Evolutionary conservation across 2,888 invertebrate genomes (phyloP).

Genomic region (Monopis laevigella): DNA sequence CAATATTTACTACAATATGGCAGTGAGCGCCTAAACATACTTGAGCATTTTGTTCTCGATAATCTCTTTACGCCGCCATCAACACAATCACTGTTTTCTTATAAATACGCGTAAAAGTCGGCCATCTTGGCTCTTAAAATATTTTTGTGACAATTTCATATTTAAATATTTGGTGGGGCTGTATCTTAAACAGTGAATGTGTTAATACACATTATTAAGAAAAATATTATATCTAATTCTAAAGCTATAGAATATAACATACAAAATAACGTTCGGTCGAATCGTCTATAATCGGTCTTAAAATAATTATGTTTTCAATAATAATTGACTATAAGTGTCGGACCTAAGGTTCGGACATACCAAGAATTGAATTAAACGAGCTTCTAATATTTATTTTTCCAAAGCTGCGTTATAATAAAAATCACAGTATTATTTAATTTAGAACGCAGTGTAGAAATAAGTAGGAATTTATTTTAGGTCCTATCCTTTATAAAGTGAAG

Average conservation of each 20-base stretch:
- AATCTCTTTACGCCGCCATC: slow-evolving; percentile 42
- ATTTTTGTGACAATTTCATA: slow-evolving; percentile 12
- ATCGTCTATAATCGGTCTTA: no score
- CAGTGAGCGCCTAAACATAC: slow-evolving; percentile 53
- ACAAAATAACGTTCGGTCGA: no score
- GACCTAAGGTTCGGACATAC: no score
- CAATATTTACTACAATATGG: slow-evolving; percentile 25
- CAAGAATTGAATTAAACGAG: no score
- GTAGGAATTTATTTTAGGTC: no score
- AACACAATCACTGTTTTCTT: slow-evolving; percentile 61
- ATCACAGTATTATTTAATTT: no score
- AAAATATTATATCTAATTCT: slow-evolving; percentile 43
- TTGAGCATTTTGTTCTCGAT: slow-evolving; percentile 57
- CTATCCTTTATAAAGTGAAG: no score
- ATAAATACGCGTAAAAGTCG: background rate
- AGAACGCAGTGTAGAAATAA: no score
- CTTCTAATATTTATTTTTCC: no score
- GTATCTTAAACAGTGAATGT: slow-evolving; percentile 62
- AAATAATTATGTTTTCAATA: no score
- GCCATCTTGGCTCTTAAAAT: background rate
- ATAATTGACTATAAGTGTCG: no score
- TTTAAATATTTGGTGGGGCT: slow-evolving; percentile 51
- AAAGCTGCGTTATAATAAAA: no score
- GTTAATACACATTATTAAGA: slow-evolving; percentile 54
- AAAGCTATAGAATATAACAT: slow-evolving; percentile 34